phyloP scores from a whole-genome alignment of 1,140 invertebrate species.

The Brachionus koreanus region DNA sequence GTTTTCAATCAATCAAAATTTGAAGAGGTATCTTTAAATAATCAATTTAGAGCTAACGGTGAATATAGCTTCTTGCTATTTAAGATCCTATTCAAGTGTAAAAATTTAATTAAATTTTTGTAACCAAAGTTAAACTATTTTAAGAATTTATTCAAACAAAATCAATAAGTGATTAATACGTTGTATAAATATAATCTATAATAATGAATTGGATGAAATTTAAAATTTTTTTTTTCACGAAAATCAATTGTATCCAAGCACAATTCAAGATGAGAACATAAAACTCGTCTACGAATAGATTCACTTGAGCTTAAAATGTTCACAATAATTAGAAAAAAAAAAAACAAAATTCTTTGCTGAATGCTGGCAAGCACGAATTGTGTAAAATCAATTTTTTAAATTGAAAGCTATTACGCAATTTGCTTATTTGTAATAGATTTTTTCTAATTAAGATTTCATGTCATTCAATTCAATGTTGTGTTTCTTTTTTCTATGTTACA shows the following conservation, averaged over 20 bases:
- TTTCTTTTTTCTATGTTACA: background rate
- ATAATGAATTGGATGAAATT: background rate
- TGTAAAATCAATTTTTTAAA: slow-evolving; percentile 12
- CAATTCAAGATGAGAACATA: background rate
- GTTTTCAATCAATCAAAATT: background rate
- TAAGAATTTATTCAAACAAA: slow-evolving; percentile 37
- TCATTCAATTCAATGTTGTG: background rate
- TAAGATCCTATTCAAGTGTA: slow-evolving; percentile 1
- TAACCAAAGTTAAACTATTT: slow-evolving; percentile 23
- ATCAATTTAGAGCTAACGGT: background rate
- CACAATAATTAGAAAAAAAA: background rate
- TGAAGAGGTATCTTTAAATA: slow-evolving; percentile 2
- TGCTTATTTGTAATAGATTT: background rate
- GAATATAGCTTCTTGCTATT: background rate
- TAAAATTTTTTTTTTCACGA: slow-evolving; percentile 2
- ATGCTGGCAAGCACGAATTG: background rate
- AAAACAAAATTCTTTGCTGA: background rate
- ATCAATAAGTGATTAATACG: background rate
- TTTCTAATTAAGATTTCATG: slow-evolving; percentile 30
- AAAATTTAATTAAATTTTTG: slow-evolving; percentile 37
- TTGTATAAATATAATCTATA: slow-evolving; percentile 5
- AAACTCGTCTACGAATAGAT: background rate
- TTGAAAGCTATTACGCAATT: slow-evolving; percentile 29
- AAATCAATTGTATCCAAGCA: background rate
- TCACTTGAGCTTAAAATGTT: slow-evolving; percentile 5